phyloP scores from a whole-genome alignment of 2,113 vertebrate species.

The Anolis sagrei region DNA sequence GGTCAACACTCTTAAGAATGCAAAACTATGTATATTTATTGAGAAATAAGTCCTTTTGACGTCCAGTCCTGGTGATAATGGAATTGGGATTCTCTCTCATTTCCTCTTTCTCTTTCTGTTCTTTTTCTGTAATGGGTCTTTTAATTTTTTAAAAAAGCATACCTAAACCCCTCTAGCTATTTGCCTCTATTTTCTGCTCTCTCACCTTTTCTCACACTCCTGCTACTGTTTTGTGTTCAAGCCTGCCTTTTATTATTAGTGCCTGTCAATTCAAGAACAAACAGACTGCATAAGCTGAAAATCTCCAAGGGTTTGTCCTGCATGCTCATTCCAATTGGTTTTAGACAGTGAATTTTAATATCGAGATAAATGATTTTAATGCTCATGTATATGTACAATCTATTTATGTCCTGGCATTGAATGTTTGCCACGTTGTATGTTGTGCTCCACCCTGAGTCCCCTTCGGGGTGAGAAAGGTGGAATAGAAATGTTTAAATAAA shows the following conservation, averaged over 20 bases:
- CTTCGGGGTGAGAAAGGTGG: too few relatives aligned
- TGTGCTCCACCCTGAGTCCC: too few relatives aligned
- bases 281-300: constrained; percentile 38
- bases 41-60: background rate
- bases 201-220: constrained; percentile 62
- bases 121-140: constrained; percentile 19
- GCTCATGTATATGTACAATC: too few relatives aligned
- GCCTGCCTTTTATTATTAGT: constrained; percentile 47
- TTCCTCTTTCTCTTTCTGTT: background rate
- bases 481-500: too few relatives aligned
- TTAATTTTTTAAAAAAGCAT: constrained; percentile 50
- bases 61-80: constrained; percentile 67
- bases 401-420: too few relatives aligned
- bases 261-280: constrained; percentile 42
- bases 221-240: constrained; percentile 50
- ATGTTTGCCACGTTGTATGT: too few relatives aligned
- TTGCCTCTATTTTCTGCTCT: constrained; percentile 63
- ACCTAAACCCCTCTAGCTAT: constrained; percentile 72
- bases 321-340: constrained; percentile 12
- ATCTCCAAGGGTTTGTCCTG: constrained; percentile 14
- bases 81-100: constrained; percentile 42
- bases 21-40: background rate
- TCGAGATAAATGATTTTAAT: too few relatives aligned
- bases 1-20: constrained; percentile 11
- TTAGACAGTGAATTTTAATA: too few relatives aligned